phyloP scores from a whole-genome alignment of 2,113 vertebrate genomes.

The Lagenorhynchus albirostris region DNA sequence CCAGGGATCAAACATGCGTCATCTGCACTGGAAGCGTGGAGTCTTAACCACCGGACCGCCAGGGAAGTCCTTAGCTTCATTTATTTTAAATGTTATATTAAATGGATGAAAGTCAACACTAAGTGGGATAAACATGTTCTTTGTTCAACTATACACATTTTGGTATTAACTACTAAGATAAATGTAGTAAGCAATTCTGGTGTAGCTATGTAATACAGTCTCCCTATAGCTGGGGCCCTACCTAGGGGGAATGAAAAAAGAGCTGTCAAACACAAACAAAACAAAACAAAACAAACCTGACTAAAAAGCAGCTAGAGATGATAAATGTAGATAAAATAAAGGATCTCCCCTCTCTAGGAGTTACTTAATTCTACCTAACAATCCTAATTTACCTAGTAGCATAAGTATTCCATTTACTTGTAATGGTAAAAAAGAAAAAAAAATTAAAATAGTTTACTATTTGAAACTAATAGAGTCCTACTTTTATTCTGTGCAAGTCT shows the following conservation, averaged over 20 bases:
- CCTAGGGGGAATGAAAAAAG: not conserved
- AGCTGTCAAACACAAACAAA: not conserved
- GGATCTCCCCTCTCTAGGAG: not conserved
- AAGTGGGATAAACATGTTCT: not conserved
- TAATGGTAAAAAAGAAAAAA: constrained; percentile 8
- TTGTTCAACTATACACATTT: not conserved
- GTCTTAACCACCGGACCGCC: not conserved
- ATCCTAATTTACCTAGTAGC: not conserved
- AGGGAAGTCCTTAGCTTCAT: no score
- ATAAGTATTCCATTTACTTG: not conserved
- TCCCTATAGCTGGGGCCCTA: not conserved
- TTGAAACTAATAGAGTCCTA: not conserved
- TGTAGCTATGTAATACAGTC: not conserved
- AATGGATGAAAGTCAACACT: not conserved
- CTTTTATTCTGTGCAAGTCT: constrained; percentile 57
- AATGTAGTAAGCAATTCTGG: not conserved
- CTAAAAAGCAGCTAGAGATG: not conserved
- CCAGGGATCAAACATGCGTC: not conserved
- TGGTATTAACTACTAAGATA: not conserved
- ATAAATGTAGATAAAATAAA: not conserved
- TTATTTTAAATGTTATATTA: constrained; percentile 29
- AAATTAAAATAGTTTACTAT: not conserved
- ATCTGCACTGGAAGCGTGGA: not conserved
- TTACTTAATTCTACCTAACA: not conserved
- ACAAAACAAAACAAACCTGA: not conserved